These are phyloP conservation scores for Heterocephalus glaber DNA, from an alignment of 2,113 vertebrate genomes.

Conservation along the genomic window DNA sequence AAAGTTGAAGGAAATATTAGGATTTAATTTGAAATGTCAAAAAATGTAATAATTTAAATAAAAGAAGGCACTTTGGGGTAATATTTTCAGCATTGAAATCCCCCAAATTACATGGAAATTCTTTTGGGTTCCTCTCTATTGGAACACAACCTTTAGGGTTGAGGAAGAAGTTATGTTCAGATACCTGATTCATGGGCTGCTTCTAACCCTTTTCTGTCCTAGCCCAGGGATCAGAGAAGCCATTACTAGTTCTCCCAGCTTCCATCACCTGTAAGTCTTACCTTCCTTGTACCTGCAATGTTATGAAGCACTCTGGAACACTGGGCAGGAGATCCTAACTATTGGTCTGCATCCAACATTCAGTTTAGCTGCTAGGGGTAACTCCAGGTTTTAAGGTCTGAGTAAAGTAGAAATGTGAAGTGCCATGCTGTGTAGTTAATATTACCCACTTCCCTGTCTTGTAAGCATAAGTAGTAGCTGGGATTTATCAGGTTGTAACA, in stretches of 20 bases:
- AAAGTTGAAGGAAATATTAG: constrained; percentile 3
- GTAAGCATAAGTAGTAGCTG: neutral
- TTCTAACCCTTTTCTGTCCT: neutral
- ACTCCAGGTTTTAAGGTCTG: neutral
- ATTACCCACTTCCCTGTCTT: neutral
- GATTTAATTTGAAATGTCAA: constrained; percentile 26
- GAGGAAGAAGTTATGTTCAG: neutral
- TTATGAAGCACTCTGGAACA: neutral
- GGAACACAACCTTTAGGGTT: neutral
- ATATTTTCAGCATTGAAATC: neutral
- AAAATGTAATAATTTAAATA: constrained; percentile 7
- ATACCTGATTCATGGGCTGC: neutral
- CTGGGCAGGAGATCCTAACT: neutral
- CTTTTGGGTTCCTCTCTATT: neutral
- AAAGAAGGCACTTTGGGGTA: neutral
- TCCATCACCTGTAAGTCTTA: neutral
- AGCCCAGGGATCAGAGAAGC: neutral
- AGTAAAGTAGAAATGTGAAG: neutral
- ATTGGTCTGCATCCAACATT: neutral
- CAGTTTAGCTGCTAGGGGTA: neutral
- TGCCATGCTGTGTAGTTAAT: neutral
- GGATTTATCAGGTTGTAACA: neutral
- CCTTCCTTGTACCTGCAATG: neutral
- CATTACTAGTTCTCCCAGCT: neutral
- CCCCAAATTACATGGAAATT: neutral